phyloP scores from a whole-genome alignment of 1,140 invertebrate genomes.

The Ostrea edulis region DNA sequence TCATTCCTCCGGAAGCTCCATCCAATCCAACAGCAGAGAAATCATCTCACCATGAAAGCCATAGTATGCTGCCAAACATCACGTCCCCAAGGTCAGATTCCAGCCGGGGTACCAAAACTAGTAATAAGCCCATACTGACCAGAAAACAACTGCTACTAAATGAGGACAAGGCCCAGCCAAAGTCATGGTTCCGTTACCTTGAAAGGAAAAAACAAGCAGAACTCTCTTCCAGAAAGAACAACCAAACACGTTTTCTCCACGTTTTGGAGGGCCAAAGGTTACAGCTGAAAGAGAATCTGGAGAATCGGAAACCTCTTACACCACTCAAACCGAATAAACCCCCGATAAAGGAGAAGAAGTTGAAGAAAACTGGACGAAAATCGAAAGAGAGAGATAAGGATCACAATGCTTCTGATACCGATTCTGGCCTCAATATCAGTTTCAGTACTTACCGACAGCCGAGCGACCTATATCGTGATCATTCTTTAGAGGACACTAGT shows the following conservation, averaged over 20 bases:
- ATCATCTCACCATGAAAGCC: background rate
- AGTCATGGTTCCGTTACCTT: conserved; percentile 55
- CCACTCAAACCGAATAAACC: conserved; percentile 40
- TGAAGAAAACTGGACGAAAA: conserved; percentile 31
- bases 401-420: conserved; percentile 51
- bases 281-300: conserved; percentile 46
- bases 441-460: conserved; percentile 53
- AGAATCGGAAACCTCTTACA: conserved; percentile 34
- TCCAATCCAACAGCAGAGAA: conserved; percentile 33
- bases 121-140: background rate
- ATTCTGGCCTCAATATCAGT: conserved; percentile 57
- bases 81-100: conserved; percentile 44
- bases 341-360: conserved; percentile 29
- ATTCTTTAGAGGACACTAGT: conserved; percentile 18
- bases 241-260: conserved; percentile 48
- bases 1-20: conserved; percentile 59
- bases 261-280: conserved; percentile 55
- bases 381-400: conserved; percentile 45
- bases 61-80: background rate
- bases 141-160: background rate
- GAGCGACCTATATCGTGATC: conserved; percentile 40
- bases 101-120: conserved; percentile 7
- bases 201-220: conserved; percentile 51
- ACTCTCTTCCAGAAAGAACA: conserved; percentile 41
- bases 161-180: conserved; percentile 33